Evolutionary conservation across 2,888 invertebrate species (phyloP).

Genomic region (Gastrophysa polygoni): DNA sequence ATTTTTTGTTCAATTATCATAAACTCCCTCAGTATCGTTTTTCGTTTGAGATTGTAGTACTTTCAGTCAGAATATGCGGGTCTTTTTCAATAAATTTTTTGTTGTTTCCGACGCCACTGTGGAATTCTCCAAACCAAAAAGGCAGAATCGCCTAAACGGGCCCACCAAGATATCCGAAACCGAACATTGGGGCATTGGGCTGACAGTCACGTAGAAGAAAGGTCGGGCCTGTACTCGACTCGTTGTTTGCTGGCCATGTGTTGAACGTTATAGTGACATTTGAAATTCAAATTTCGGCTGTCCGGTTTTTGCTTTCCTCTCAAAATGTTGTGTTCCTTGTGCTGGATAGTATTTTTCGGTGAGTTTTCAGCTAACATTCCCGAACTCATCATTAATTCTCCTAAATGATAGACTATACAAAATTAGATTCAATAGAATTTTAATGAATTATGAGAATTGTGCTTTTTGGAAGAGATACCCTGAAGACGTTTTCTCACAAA

Average conservation of each 20-base stretch:
- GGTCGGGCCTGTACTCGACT: neutral
- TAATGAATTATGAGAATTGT: too few species aligned
- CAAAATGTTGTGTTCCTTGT: neutral
- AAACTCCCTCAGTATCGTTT: too few species aligned
- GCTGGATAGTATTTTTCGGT: neutral
- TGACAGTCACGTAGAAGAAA: neutral
- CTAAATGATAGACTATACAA: too few species aligned
- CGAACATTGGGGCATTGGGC: neutral
- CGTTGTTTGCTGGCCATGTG: conserved; percentile 10
- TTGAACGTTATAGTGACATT: neutral
- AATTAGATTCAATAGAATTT: too few species aligned
- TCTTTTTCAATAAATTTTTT: too few species aligned
- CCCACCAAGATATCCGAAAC: neutral
- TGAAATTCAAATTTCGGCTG: conserved; percentile 3
- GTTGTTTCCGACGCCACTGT: conserved; percentile 5
- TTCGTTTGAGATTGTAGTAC: too few species aligned
- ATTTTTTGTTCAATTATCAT: too few species aligned
- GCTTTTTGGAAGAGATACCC: too few species aligned
- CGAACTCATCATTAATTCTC: too few species aligned
- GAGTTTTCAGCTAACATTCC: too few species aligned
- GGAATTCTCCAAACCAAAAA: conserved; percentile 28
- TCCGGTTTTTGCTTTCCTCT: neutral
- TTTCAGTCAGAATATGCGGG: too few species aligned
- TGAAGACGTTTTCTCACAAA: too few species aligned
- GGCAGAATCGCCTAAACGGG: neutral